phyloP scores from a whole-genome alignment of 2,113 vertebrate species.

The Ammodytes marinus region DNA sequence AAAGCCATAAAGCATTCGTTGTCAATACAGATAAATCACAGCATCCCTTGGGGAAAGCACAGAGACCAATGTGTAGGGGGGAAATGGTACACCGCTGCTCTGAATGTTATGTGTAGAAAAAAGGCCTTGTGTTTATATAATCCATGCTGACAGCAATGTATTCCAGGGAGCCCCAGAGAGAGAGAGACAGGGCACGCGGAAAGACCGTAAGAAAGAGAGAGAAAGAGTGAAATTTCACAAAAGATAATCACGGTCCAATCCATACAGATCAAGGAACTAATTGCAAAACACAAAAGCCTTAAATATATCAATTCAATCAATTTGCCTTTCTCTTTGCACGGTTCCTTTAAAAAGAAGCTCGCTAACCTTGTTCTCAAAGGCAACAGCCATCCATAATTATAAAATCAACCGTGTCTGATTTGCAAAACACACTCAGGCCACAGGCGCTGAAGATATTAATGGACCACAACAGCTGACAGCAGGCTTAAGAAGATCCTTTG shows the following conservation, averaged over 20 bases:
- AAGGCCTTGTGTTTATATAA: slow-evolving; percentile 34
- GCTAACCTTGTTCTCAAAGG: neutral
- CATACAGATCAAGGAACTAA: slow-evolving; percentile 26
- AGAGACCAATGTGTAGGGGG: neutral
- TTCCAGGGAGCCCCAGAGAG: slow-evolving; percentile 23
- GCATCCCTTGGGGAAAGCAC: slow-evolving; percentile 10
- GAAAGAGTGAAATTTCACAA: neutral
- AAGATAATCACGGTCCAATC: neutral
- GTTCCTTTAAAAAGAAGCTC: neutral
- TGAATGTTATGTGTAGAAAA: slow-evolving; percentile 27
- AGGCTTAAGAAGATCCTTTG: neutral
- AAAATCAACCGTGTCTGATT: slow-evolving; percentile 7
- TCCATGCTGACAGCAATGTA: slow-evolving; percentile 43
- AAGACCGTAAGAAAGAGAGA: neutral
- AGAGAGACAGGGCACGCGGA: neutral
- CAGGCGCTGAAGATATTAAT: neutral
- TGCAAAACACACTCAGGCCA: slow-evolving; percentile 1
- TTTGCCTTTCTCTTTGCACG: neutral
- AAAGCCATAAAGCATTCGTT: slow-evolving; percentile 3
- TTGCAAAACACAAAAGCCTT: slow-evolving; percentile 18
- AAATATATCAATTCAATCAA: no score
- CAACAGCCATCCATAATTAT: neutral
- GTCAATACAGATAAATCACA: slow-evolving; percentile 14
- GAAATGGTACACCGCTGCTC: slow-evolving; percentile 1
- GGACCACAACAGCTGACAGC: neutral